These are phyloP conservation scores for Crenichthys baileyi DNA, from an alignment of 2,797 vertebrate species.

Conservation along the genomic window DNA sequence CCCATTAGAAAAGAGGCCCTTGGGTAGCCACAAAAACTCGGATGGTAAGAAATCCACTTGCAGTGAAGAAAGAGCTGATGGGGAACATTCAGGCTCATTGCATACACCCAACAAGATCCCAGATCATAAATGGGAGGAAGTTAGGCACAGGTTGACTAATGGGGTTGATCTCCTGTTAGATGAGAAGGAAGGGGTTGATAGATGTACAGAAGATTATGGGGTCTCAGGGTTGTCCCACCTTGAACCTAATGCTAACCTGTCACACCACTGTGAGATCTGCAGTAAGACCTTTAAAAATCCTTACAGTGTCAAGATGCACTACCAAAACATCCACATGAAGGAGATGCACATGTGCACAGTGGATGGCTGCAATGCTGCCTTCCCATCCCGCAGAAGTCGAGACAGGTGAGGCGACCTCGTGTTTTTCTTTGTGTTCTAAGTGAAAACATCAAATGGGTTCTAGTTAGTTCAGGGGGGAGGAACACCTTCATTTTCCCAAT, in stretches of 20 bases:
- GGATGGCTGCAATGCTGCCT: constrained; percentile 91
- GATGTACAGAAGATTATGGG: constrained; percentile 76
- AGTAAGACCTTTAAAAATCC: constrained; percentile 94
- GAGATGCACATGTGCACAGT: constrained; percentile 93
- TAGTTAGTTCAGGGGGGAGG: background rate
- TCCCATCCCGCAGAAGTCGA: constrained; percentile 93
- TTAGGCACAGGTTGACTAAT: constrained; percentile 79
- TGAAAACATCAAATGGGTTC: background rate
- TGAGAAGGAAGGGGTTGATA: constrained; percentile 75
- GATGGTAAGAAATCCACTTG: constrained; percentile 30
- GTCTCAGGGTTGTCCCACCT: constrained; percentile 72
- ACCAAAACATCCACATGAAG: constrained; percentile 92
- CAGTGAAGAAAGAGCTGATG: constrained; percentile 62
- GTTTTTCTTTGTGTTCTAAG: background rate
- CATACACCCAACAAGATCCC: constrained; percentile 72
- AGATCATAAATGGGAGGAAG: constrained; percentile 76
- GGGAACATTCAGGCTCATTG: constrained; percentile 58
- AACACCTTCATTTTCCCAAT: too few species aligned
- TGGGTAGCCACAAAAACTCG: constrained; percentile 35
- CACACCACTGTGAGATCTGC: constrained; percentile 92
- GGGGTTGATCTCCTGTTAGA: constrained; percentile 74
- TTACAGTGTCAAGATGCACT: constrained; percentile 94
- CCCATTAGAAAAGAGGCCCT: constrained; percentile 51
- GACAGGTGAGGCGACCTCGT: constrained; percentile 91
- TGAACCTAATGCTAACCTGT: constrained; percentile 78